Percentiles rank a stretch among this genome's conserved stretches.
Evolutionary conservation across 2,113 vertebrate genomes (phyloP).

Genomic region (Gallinago paraguaiae): DNA sequence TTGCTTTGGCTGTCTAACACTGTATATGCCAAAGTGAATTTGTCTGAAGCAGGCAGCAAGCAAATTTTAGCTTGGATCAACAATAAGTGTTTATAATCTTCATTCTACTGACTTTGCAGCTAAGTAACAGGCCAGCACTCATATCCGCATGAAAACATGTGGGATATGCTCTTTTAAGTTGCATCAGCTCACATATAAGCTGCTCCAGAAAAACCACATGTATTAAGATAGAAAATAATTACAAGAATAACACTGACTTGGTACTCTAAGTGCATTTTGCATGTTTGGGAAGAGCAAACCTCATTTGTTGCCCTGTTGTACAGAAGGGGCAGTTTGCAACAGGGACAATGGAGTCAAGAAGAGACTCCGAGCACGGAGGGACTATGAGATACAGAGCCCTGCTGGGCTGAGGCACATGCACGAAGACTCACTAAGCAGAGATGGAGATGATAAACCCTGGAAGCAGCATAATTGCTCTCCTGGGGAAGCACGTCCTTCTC

Average conservation of each 20-base stretch:
- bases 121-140: neutral
- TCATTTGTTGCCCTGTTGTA: neutral
- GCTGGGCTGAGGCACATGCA: neutral
- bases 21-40: constrained; percentile 38
- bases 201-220: neutral
- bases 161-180: neutral
- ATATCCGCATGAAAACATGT: constrained; percentile 3
- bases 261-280: neutral
- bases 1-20: constrained; percentile 41
- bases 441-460: neutral
- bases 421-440: fast-evolving
- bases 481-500: neutral
- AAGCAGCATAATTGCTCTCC: neutral
- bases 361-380: neutral
- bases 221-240: neutral
- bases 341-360: neutral
- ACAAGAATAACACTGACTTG: neutral
- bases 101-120: neutral
- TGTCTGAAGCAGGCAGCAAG: constrained; percentile 29
- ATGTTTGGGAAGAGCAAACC: neutral
- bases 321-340: neutral
- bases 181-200: neutral
- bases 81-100: constrained; percentile 33
- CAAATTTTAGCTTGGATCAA: constrained; percentile 57
- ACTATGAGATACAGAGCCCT: neutral